Percentiles rank a stretch among this genome's conserved stretches.
Conservation (phyloP, 2,797 vertebrate species). For the Aulostomus chinensis region DNA sequence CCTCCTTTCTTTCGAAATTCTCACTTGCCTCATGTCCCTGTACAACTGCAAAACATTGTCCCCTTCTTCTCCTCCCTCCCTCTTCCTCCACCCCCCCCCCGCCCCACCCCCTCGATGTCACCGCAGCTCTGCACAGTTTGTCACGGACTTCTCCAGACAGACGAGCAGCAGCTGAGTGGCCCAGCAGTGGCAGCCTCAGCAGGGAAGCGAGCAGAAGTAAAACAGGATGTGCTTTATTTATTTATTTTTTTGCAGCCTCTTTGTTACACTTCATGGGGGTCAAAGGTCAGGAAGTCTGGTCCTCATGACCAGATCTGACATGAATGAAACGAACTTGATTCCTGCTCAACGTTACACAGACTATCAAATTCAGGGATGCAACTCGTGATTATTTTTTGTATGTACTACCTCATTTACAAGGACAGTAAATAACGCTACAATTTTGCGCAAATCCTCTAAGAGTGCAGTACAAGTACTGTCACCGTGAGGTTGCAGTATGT, state of each 20-base stretch:
- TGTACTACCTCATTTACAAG: no score
- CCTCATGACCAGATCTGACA: conserved; percentile 15
- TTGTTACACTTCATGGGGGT: conserved; percentile 21
- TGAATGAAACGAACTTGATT: no score
- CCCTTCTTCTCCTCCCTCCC: conserved; percentile 16
- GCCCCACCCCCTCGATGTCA: conserved; percentile 18
- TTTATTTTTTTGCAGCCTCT: conserved; percentile 20
- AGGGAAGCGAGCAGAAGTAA: conserved; percentile 13
- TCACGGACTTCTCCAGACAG: conserved; percentile 17
- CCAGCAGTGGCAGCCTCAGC: conserved; percentile 4
- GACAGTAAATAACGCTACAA: no score
- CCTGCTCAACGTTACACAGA: no score
- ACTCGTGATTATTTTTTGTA: no score
- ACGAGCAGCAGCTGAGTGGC: conserved; percentile 21
- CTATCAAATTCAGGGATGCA: no score
- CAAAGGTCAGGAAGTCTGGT: conserved; percentile 43
- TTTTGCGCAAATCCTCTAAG: no score
- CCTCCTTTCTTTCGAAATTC: conserved; percentile 14
- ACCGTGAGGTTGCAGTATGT: no score
- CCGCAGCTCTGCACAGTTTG: conserved; percentile 21
- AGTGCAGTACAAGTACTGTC: no score
- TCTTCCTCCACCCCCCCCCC: neutral
- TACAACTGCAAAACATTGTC: conserved; percentile 25
- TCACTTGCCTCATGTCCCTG: conserved; percentile 28
- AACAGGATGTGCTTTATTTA: conserved; percentile 47